phyloP scores from a whole-genome alignment of 1,140 invertebrate genomes.

The Gryon sp. region DNA sequence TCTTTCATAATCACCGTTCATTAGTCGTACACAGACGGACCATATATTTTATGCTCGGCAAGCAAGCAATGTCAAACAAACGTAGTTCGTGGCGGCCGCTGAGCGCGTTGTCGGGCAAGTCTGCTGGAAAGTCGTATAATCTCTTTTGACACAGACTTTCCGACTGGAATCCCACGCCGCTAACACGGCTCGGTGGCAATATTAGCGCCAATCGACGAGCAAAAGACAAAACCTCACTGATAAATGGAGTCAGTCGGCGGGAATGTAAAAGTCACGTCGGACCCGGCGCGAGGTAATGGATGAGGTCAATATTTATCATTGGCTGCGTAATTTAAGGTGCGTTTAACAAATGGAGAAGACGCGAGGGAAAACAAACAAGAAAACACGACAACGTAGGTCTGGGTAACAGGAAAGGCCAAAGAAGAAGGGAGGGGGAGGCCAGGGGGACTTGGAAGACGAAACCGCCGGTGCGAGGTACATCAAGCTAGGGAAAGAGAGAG shows the following conservation, averaged over 20 bases:
- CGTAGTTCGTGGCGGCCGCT: not conserved
- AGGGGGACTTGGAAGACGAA: conserved; percentile 40
- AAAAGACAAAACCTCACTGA: conserved; percentile 49
- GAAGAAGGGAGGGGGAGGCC: too few relatives aligned
- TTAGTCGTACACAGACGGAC: conserved; percentile 8
- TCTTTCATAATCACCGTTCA: conserved; percentile 24
- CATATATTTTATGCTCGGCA: conserved; percentile 17
- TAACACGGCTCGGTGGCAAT: conserved; percentile 42
- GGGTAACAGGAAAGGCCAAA: conserved; percentile 29
- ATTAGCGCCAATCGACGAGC: conserved; percentile 56
- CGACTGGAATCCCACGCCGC: conserved; percentile 9
- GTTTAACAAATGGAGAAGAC: conserved; percentile 77
- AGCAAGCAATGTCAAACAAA: conserved; percentile 19
- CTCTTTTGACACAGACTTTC: conserved; percentile 18
- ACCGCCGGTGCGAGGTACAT: conserved; percentile 44
- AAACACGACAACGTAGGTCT: conserved; percentile 16
- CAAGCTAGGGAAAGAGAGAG: conserved; percentile 57
- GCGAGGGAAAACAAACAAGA: conserved; percentile 76
- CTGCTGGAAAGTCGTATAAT: conserved; percentile 33
- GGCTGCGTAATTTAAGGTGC: conserved; percentile 78
- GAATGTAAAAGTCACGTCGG: conserved; percentile 55
- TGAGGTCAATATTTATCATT: conserved; percentile 79
- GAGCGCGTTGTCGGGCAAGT: not conserved
- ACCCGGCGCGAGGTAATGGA: conserved; percentile 71
- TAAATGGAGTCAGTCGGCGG: conserved; percentile 48